Base-by-base conservation (phyloP, 2,113 vertebrate species). In the Apistogramma diplotaenia region DNA sequence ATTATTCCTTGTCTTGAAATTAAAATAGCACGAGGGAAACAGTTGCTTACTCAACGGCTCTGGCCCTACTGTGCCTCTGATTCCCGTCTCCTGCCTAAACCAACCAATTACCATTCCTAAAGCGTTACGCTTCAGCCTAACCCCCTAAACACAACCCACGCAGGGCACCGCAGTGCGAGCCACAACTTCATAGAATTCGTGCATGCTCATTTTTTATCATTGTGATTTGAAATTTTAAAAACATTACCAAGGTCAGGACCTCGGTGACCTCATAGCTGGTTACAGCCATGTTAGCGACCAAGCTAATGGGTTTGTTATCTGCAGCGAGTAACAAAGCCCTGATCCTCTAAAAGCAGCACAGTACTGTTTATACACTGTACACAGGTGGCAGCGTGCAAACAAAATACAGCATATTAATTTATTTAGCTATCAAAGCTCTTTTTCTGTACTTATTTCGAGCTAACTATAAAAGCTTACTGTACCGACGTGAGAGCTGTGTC, bases 151-250 rank as follows among this genome's bases (percentile, higher is more conserved):
- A 46, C 21, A 65, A 65, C 61, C 61, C 10, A 37, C 6, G 1
- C 4, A 5, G 12, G n/a, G 35, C 33, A 0, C 60, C 1, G 35
- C 1, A 0, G 33, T n/a, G 60, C 60, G 6, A 35, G 60, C 13
- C 2, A 23, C 10, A 67, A 67, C 61, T 27, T 43, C 4, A 25
- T 16, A 23, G 21, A 62, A 23, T 5, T 25, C 13, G 35, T 16
- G 60, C 35, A 25, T 15, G 18, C 16, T 25, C 25, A 43, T 46
- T 25, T 33, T 40, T 25, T 1, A 62, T 1, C 33, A n/a, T 23
- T 4, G 9, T 25, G 35, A 3, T 65, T 43, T 43, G 15, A 40
- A 23, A 25, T 35, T 35, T 19, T 18, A 51, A 51, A 19, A 51
- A 19, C 3, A 15, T 33, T 46, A 46, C 23, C 15, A 2, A 40